Evolutionary conservation across 2,797 vertebrate genomes (phyloP), one percentile per base, ranked within the genome.

Genomic region (Brotogeris chrysoptera): DNA sequence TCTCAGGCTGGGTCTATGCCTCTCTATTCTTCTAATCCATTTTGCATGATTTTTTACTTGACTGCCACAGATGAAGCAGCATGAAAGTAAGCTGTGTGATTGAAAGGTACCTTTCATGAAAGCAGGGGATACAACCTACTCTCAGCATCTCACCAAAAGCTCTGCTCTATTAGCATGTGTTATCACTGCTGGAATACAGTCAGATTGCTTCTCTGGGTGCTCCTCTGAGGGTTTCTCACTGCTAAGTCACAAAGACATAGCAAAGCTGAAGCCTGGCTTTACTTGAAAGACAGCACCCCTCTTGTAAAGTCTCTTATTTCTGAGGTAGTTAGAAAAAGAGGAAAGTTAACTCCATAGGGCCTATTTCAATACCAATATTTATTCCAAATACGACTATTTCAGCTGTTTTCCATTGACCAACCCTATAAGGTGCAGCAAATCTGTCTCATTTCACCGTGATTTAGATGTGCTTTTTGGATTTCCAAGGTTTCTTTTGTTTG

Each of bases 171-270:
- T 90, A 84, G 17, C 63, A 39, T 66, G 49, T 43, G 70, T 90
- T 95, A 69, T 88, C 86, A 86, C 83, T 92, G 80, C 80, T 84
- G 80, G 73, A 93, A 94, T 90, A 90, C 65, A 65, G 85, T 38
- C 61, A 64, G 34, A 46, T 46, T 52, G 28, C 28, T 86, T 86
- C 2, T 2, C 36, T 0, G 1, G 7, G 25, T 71, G 65, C 4
- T 91, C 30, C 43, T 73, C 11, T 10, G 47, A 86, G 30, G 43
- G 7, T 5, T 88, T 88, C 55, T 77, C 74, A 38, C 34, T 55
- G 27, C 55, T 25, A 70, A 88, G 36, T 41, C 65, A 74, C 55
- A 64, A 86, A 90, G 69, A 80, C 80, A 78, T 9, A 20, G 57
- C 46, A 76, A 5, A 4, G 55, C 44, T 41, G 65, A 13, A 78